Base-by-base conservation (phyloP, 2,113 vertebrate species). In the Probosciger aterrimus region DNA sequence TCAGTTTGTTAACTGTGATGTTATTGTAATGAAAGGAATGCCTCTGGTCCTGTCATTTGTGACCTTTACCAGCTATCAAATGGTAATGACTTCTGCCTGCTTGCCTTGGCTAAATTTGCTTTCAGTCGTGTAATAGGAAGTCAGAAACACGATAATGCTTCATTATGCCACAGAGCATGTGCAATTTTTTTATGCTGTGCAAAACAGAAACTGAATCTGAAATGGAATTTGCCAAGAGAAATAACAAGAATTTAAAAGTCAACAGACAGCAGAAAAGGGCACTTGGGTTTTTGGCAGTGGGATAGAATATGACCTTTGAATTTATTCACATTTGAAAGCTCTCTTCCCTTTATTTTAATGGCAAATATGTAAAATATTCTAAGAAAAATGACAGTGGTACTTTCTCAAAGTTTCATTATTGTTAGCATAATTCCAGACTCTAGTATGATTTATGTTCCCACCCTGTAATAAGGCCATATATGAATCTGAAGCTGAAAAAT, bases 181-280 rank as follows among this genome's bases (percentile, higher is more conserved):
- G 64, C 39, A 68, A 27, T 52, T 47, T 74, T 86, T 92, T 91
- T 75, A n/a, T 64, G 68, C 82, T 70, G n/a, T 83, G 57, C 52
- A 55, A 94, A 96, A 90, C 71, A 92, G 82, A 84, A 75, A 60
- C 44, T 44, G 75, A 93, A 88, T 83, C 88, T 1, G 3, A 93
- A 96, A 77, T 90, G 39, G 60, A 92, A 90, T 96, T 96, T 86
- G 88, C 85, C 88, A 81, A 88, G 77, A 96, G 93, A 85, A 93
- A 90, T 87, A 95, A 44, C 65, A 92, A 87, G 84, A 95, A 91
- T 63, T 88, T 86, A 90, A 88, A 95, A 96, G 88, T 96, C 86
- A 94, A 83, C 82, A 90, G 68, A 83, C 64, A 86, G 50, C 13
- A 90, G 90, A 91, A 96, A 94, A 96, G 92, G 90, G 90, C 86